A percentile compares a stretch with the other conserved stretches of the same genome.
Conservation (phyloP, 1,140 invertebrate genomes). For the Leguminivora glycinivorella region DNA sequence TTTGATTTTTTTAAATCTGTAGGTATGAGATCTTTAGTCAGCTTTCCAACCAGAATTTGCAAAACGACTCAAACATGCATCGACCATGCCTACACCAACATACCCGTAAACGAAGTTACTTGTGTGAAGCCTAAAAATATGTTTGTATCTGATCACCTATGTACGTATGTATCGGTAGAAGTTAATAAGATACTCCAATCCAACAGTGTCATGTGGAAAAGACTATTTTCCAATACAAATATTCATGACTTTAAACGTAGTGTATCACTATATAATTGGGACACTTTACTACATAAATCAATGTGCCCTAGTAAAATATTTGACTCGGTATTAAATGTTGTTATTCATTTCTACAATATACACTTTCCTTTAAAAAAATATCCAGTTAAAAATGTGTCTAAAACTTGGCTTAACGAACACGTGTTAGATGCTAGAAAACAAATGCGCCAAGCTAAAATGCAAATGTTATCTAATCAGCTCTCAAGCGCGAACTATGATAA, state of each 20-base stretch:
- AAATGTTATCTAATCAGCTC: no score
- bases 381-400: background rate
- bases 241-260: background rate
- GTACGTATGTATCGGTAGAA: background rate
- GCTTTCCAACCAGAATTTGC: background rate
- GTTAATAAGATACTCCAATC: background rate
- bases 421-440: background rate
- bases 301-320: background rate
- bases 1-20: background rate
- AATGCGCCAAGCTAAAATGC: background rate
- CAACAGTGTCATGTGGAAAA: background rate
- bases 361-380: slow-evolving; percentile 13
- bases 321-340: background rate
- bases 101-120: background rate
- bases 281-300: background rate
- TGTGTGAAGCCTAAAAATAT: background rate
- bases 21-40: background rate
- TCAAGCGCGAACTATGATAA: no score
- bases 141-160: background rate
- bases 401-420: background rate
- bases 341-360: background rate
- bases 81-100: slow-evolving; percentile 7
- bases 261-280: background rate
- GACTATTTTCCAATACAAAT: background rate
- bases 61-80: slow-evolving; percentile 13